Evolutionary conservation across 2,888 invertebrate species (phyloP).

Genomic region (Ischnus inquisitorius): DNA sequence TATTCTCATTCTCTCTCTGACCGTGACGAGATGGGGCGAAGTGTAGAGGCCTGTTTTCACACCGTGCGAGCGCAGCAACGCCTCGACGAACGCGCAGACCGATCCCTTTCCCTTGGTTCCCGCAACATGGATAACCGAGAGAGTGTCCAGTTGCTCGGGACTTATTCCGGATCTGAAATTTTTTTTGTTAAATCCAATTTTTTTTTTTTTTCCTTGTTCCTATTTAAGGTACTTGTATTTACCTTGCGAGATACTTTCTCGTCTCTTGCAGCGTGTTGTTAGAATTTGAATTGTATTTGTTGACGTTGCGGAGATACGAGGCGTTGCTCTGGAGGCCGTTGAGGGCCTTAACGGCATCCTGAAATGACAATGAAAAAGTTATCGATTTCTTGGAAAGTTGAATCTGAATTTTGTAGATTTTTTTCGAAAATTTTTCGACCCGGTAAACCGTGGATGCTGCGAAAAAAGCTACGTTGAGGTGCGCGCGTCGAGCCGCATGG

Average conservation of each 20-base stretch:
- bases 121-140: constrained; percentile 97
- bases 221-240: constrained; percentile 60
- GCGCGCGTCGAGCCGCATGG: too few species aligned
- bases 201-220: too few species aligned
- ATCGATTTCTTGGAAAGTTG: neutral
- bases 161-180: constrained; percentile 88
- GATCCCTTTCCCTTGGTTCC: constrained; percentile 99
- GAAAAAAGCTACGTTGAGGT: too few species aligned
- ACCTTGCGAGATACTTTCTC: constrained; percentile 87
- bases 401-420: neutral
- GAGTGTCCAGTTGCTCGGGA: constrained; percentile 89
- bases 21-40: constrained; percentile 97
- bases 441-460: too few species aligned
- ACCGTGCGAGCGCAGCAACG: constrained; percentile 94
- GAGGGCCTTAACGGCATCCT: constrained; percentile 91
- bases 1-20: constrained; percentile 96
- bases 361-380: constrained; percentile 76
- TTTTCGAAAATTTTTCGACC: too few species aligned
- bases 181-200: neutral
- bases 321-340: constrained; percentile 92
- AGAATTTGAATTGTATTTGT: constrained; percentile 39
- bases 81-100: constrained; percentile 97
- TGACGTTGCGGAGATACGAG: constrained; percentile 85
- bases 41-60: constrained; percentile 97
- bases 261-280: constrained; percentile 86